Conservation (phyloP, 2,797 vertebrate species). For the Hoplostethus mediterraneus region DNA sequence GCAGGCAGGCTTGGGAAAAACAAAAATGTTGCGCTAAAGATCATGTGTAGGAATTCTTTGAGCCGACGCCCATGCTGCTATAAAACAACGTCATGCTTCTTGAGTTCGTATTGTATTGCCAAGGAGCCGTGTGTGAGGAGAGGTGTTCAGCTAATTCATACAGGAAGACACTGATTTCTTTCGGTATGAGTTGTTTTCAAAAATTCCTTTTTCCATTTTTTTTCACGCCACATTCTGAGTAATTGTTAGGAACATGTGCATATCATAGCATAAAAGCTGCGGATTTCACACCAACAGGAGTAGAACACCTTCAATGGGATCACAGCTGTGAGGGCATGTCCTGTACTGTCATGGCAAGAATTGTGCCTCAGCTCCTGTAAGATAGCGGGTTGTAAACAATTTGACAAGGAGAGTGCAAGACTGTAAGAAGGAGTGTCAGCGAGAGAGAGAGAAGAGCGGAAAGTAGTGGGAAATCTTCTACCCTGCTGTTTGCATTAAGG, state of each 20-base stretch:
- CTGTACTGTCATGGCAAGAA: conserved; percentile 38
- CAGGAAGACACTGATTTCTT: conserved; percentile 2
- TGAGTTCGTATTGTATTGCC: conserved; percentile 36
- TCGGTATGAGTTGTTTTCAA: conserved; percentile 13
- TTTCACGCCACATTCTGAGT: not conserved
- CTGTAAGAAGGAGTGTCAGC: conserved; percentile 10
- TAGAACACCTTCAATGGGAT: conserved; percentile 39
- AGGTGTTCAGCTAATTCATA: conserved; percentile 51
- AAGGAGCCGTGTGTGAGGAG: conserved; percentile 26
- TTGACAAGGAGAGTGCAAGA: conserved; percentile 39
- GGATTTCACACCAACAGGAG: conserved; percentile 35
- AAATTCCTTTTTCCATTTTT: not conserved
- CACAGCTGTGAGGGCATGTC: conserved; percentile 35
- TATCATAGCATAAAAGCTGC: conserved; percentile 8
- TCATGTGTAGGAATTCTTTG: conserved; percentile 51
- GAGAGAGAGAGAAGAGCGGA: conserved; percentile 20
- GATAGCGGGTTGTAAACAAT: conserved; percentile 53
- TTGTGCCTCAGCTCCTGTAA: conserved; percentile 11
- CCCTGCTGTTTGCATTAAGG: conserved; percentile 23
- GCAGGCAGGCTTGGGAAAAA: conserved; percentile 32
- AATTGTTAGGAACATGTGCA: not conserved
- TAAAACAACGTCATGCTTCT: conserved; percentile 36
- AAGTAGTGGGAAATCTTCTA: conserved; percentile 25
- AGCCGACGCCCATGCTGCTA: conserved; percentile 34
- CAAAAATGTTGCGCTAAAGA: conserved; percentile 38